Evolutionary conservation across 2,797 vertebrate species (phyloP), one percentile per base, ranked within the genome.

Genomic region (Typhlichthys subterraneus): DNA sequence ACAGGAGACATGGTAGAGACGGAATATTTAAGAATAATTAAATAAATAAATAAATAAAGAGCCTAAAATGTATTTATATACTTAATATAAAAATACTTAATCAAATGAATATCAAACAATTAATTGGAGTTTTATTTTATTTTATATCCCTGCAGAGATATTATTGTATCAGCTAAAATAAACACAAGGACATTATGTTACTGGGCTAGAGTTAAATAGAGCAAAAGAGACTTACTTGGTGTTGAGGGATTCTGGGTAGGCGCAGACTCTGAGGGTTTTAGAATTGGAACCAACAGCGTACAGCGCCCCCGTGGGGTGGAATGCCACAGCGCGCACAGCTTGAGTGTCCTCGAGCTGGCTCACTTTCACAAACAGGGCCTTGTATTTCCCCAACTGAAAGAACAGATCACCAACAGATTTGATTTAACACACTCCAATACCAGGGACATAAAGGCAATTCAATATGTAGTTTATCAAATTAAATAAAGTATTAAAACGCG

Each of bases 201-300:
- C 23, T 29, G 23, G 23, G 23, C 3, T 29, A 29, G 23, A 29
- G 9, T 12, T 17, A 48, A 12, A 48, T 5, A 48, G 47, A 2
- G 31, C 2, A 55, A n/a, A 15, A 17, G 3, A 10, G 19, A 31
- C 51, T 1, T 48, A 98, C 97, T 95, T 95, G 84, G 90, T 66
- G 70, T 90, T 90, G 49, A 91, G 89, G 17, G 90, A 86, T 46
- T 97, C 95, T 56, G 96, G 95, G 77, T 98, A 99, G 65, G 93
- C 94, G 80, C 98, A 99, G 12, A 99, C 96, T 76, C 97, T 90
- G 74, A 99, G 87, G 7, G 96, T 98, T 94, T 99, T 99, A 4
- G 98, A 98, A 89, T 99, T 99, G 73, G 97, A 99, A 67, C 98
- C 97, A 2, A 98, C 94, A 31, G 98, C 97, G 61, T 97, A 99